Conservation (phyloP, 2,888 invertebrate species). For the Euphydryas editha region DNA sequence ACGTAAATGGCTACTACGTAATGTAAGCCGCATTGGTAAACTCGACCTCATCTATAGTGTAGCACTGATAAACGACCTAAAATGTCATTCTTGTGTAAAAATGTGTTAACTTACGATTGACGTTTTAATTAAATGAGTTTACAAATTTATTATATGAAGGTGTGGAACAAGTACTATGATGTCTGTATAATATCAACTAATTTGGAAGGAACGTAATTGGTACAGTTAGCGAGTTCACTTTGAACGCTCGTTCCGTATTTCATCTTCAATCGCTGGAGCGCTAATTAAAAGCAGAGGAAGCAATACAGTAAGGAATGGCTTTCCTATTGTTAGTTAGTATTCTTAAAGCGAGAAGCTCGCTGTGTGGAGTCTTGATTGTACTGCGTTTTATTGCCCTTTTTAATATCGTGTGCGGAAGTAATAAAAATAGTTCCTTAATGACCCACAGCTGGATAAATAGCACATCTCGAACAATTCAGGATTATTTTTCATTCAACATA, state of each 20-base stretch:
- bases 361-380: background rate
- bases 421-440: background rate
- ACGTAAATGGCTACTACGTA: no score
- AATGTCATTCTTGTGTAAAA: no score
- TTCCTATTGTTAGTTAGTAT: conserved; percentile 6
- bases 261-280: conserved; percentile 1
- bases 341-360: background rate
- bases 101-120: no score
- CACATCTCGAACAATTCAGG: no score
- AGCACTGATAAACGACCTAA: no score
- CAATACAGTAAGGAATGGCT: background rate
- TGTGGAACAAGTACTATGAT: background rate
- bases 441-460: background rate
- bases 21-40: no score
- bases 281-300: conserved; percentile 4
- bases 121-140: no score
- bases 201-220: background rate
- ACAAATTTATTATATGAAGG: no score
- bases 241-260: background rate
- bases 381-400: conserved; percentile 1
- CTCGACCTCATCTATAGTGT: no score
- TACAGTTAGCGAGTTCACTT: background rate
- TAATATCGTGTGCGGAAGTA: background rate
- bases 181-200: no score
- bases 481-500: no score